Evolutionary conservation across 2,797 vertebrate genomes (phyloP).

Genomic region (Urophycis tenuis): DNA sequence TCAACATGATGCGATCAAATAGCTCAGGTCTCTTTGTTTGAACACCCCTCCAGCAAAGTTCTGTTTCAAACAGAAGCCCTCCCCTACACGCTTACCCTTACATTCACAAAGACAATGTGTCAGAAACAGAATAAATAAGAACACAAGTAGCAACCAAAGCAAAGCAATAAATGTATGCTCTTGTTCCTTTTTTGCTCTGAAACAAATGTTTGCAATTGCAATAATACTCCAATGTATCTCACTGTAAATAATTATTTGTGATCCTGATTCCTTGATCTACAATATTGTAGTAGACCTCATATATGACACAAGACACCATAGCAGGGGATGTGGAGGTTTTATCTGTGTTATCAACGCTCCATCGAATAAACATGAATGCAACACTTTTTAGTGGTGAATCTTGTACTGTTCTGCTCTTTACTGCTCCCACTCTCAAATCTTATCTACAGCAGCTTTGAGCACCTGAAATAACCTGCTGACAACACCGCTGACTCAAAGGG

Average conservation of each 20-base stretch:
- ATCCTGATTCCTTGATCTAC: too few species aligned
- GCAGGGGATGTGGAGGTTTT: too few species aligned
- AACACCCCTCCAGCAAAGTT: slow-evolving; percentile 21
- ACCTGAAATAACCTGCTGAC: not conserved
- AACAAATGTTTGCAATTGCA: not conserved
- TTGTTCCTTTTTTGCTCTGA: too few species aligned
- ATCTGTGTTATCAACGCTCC: not conserved
- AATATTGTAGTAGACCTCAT: too few species aligned
- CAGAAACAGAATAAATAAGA: slow-evolving; percentile 12
- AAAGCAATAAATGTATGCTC: not conserved
- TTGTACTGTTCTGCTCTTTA: not conserved
- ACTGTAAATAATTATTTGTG: not conserved
- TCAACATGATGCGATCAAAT: slow-evolving; percentile 38
- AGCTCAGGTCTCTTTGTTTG: slow-evolving; percentile 24
- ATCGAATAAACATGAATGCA: not conserved
- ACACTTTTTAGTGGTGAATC: not conserved
- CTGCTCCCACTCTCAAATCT: not conserved
- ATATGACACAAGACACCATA: too few species aligned
- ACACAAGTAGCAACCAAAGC: not conserved
- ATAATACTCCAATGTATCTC: not conserved
- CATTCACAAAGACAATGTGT: slow-evolving; percentile 35
- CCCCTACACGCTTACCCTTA: slow-evolving; percentile 10
- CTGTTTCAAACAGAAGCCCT: slow-evolving; percentile 15
- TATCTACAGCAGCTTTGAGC: not conserved
- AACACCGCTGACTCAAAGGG: not conserved